Evolutionary conservation across 2,888 invertebrate genomes (phyloP).

Genomic region (Gortyna flavago): DNA sequence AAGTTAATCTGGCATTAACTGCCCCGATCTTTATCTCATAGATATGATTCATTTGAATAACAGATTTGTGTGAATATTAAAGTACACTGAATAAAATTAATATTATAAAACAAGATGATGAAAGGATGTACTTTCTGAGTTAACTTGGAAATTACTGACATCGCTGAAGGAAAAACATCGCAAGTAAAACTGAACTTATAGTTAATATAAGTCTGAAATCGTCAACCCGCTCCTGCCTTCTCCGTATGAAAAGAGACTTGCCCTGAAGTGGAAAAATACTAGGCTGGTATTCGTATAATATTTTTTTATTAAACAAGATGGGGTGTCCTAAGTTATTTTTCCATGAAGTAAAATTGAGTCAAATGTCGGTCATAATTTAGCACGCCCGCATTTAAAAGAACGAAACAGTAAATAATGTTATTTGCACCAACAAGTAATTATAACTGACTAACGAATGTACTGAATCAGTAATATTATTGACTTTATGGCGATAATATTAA

Average conservation of each 20-base stretch:
- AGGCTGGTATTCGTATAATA: background rate
- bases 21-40: background rate
- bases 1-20: slow-evolving; percentile 34
- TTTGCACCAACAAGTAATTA: background rate
- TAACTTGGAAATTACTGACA: background rate
- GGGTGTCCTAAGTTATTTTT: background rate
- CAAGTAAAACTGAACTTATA: background rate
- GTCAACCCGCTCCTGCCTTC: background rate
- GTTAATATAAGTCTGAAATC: background rate
- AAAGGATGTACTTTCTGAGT: background rate
- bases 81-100: background rate
- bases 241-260: background rate
- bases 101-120: background rate
- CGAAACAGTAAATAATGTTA: slow-evolving; percentile 17
- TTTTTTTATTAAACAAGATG: background rate
- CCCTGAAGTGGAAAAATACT: too few relatives aligned
- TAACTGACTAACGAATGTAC: background rate
- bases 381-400: slow-evolving; percentile 31
- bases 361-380: slow-evolving; percentile 17
- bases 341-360: background rate
- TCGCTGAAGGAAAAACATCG: background rate
- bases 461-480: background rate
- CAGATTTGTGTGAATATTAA: background rate
- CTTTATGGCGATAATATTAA: background rate
- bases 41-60: slow-evolving; percentile 9